Conservation (phyloP, 2,113 vertebrate genomes). For the Pteropus alecto region DNA sequence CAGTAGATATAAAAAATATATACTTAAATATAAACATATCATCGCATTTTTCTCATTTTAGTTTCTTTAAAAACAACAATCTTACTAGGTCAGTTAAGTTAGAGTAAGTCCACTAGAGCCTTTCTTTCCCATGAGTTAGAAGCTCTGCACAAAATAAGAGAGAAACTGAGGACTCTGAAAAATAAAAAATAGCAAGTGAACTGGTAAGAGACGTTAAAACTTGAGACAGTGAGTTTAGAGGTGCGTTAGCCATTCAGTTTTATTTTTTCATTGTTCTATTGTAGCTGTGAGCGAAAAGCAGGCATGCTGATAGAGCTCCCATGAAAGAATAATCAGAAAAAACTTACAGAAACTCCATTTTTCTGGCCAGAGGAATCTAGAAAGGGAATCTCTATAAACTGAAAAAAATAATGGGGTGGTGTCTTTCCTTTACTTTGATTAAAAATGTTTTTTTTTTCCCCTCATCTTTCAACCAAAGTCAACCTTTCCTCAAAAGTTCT, state of each 20-base stretch:
- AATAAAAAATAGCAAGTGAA: background rate
- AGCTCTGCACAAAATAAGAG: background rate
- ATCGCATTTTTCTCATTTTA: background rate
- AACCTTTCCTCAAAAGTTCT: background rate
- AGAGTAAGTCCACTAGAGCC: background rate
- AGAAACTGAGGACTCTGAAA: background rate
- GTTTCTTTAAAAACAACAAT: background rate
- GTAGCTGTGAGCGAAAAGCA: background rate
- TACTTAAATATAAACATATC: background rate
- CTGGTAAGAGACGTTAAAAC: background rate
- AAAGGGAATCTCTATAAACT: background rate
- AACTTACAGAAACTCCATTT: background rate
- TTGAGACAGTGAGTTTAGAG: background rate
- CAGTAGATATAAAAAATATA: background rate
- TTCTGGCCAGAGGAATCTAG: background rate
- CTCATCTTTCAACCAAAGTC: background rate
- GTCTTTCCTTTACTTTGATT: background rate
- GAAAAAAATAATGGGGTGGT: background rate
- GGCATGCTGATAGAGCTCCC: background rate
- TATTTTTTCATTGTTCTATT: background rate
- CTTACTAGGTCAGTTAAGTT: background rate
- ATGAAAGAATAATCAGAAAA: background rate
- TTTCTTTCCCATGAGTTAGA: background rate
- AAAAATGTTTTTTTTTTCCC: background rate
- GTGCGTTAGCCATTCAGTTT: background rate